Percentiles rank a stretch among this genome's conserved stretches.
Evolutionary conservation across 2,888 invertebrate genomes (phyloP).

Genomic region (Ophion obscuratus): DNA sequence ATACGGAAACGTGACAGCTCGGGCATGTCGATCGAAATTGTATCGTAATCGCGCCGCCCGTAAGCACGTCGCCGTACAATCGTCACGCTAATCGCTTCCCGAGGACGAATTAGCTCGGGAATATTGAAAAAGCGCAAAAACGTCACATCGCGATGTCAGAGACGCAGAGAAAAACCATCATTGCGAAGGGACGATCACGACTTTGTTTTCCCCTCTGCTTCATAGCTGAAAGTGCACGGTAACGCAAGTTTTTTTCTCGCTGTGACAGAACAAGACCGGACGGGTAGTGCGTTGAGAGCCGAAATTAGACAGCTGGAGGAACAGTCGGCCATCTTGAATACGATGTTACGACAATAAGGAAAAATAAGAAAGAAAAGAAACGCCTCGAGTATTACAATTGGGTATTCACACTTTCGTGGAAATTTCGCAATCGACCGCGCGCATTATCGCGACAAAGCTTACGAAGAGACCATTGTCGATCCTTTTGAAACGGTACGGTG

Average conservation of each 20-base stretch:
- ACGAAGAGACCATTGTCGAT: neutral
- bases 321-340: constrained; percentile 80
- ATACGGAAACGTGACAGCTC: neutral
- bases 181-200: neutral
- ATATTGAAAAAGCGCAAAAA: constrained; percentile 2
- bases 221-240: constrained; percentile 1
- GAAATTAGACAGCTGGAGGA: constrained; percentile 81
- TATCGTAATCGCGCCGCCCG: neutral
- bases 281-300: constrained; percentile 60
- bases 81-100: neutral
- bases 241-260: constrained; percentile 1
- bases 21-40: neutral
- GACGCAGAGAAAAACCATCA: neutral
- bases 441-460: neutral
- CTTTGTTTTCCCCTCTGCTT: neutral
- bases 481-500: neutral
- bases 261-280: constrained; percentile 62
- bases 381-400: constrained; percentile 4
- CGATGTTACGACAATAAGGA: constrained; percentile 52
- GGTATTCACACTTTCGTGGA: neutral
- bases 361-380: constrained; percentile 19
- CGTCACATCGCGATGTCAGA: neutral
- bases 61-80: neutral
- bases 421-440: neutral
- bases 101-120: neutral